A percentile compares a stretch with the other conserved stretches of the same genome.
These are phyloP conservation scores for Virgularia gustaviana DNA, from an alignment of 92 coral and sea anemone species.

Conservation along the genomic window DNA sequence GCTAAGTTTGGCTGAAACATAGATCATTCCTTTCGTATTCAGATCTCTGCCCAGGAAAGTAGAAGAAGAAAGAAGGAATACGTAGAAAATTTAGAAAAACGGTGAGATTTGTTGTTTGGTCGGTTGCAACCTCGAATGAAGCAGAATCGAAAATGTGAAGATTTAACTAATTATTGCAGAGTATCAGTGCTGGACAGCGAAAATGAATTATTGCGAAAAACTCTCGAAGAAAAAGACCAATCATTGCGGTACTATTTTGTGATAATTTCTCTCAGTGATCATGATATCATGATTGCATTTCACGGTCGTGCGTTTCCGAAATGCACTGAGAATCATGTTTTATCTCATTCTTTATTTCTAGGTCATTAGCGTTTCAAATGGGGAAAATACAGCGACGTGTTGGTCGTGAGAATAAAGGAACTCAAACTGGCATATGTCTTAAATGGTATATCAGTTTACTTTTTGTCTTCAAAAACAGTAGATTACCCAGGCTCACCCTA, in stretches of 20 bases:
- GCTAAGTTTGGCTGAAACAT: too few species aligned
- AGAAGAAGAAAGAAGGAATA: conserved; percentile 88
- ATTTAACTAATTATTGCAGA: background rate
- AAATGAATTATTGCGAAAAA: conserved; percentile 4
- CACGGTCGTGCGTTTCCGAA: background rate
- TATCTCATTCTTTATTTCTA: background rate
- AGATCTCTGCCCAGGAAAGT: conserved; percentile 97
- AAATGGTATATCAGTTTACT: conserved; percentile 60
- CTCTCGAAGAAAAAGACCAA: conserved; percentile 15
- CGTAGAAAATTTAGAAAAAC: conserved; percentile 75
- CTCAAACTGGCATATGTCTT: conserved; percentile 82
- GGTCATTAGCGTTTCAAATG: conserved; percentile 46
- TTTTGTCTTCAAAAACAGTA: background rate
- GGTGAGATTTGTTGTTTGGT: conserved; percentile 32
- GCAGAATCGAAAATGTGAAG: background rate
- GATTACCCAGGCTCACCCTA: too few species aligned
- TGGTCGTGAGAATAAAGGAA: conserved; percentile 50
- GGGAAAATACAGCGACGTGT: conserved; percentile 37
- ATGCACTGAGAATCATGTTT: background rate
- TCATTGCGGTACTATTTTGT: conserved; percentile 2
- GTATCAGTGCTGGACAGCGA: conserved; percentile 8
- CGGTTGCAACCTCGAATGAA: background rate
- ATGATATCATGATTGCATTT: background rate
- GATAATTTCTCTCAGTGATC: background rate
- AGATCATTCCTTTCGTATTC: background rate